Evolutionary conservation across 1,140 invertebrate species (phyloP).

Genomic region (Sesamia nonagrioides): DNA sequence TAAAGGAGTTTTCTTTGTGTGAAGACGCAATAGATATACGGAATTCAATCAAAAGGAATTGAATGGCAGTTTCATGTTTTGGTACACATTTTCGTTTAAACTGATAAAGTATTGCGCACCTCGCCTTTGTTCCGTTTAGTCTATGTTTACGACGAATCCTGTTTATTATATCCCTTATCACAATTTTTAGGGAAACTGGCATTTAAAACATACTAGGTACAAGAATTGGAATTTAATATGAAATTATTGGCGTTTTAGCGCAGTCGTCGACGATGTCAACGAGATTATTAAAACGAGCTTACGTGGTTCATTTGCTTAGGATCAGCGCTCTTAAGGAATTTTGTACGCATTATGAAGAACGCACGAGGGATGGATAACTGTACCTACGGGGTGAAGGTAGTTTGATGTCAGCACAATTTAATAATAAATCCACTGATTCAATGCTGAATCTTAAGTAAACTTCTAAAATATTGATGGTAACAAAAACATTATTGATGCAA

Average conservation of each 20-base stretch:
- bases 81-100: constrained; percentile 26
- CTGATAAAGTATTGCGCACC: constrained; percentile 2
- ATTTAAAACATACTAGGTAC: neutral
- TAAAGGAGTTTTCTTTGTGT: constrained; percentile 40
- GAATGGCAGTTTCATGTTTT: constrained; percentile 23
- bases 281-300: constrained; percentile 39
- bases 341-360: constrained; percentile 20
- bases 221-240: constrained; percentile 31
- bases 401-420: constrained; percentile 25
- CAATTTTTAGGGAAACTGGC: neutral
- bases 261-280: constrained; percentile 21
- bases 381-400: neutral
- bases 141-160: neutral
- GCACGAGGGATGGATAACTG: constrained; percentile 20
- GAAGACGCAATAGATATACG: constrained; percentile 23
- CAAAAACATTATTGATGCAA: neutral
- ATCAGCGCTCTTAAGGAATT: constrained; percentile 12
- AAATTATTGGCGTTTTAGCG: constrained; percentile 35
- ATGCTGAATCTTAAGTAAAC: neutral
- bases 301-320: constrained; percentile 31
- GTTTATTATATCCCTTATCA: neutral
- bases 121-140: neutral
- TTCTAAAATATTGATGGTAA: neutral
- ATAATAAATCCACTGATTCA: neutral
- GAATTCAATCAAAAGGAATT: constrained; percentile 46